These are phyloP conservation scores for Ptychoptera albimana DNA, from an alignment of 2,888 invertebrate species.

Conservation along the genomic window DNA sequence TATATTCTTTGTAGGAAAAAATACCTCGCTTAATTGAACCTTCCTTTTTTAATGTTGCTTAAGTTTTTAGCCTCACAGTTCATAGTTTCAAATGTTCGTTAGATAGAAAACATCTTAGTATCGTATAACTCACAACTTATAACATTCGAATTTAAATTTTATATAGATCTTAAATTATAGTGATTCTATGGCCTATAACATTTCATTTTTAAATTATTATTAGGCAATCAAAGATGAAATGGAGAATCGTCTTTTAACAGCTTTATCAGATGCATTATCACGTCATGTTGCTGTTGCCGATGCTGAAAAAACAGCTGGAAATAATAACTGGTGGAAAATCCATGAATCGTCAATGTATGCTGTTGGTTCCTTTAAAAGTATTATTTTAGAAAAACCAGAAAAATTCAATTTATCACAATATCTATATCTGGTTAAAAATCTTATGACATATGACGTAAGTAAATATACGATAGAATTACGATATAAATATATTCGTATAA, in stretches of 20 bases:
- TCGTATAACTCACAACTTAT: too few relatives aligned
- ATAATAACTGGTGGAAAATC: slow-evolving; percentile 46
- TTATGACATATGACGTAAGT: slow-evolving; percentile 20
- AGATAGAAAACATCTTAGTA: too few relatives aligned
- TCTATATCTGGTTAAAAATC: slow-evolving; percentile 24
- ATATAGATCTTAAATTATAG: not conserved
- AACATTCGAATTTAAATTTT: not conserved
- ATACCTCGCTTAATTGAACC: too few relatives aligned
- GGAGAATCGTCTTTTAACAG: slow-evolving; percentile 35
- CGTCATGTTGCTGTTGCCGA: slow-evolving; percentile 43
- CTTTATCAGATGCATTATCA: slow-evolving; percentile 39
- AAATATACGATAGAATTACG: too few relatives aligned
- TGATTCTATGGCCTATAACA: slow-evolving; percentile 9
- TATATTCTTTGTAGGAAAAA: too few relatives aligned
- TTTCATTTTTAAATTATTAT: slow-evolving; percentile 4
- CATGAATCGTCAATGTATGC: slow-evolving; percentile 47
- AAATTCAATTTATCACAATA: slow-evolving; percentile 28
- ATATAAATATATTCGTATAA: too few relatives aligned
- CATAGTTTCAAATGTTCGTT: too few relatives aligned
- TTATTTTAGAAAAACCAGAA: slow-evolving; percentile 24
- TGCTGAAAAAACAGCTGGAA: slow-evolving; percentile 30
- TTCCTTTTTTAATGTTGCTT: too few relatives aligned
- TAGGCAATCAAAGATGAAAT: slow-evolving; percentile 36
- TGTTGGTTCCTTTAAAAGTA: slow-evolving; percentile 36
- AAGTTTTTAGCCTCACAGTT: too few relatives aligned